Evolutionary conservation across 2,113 vertebrate genomes (phyloP), one percentile per base, ranked within the genome.

Genomic region (Channa argus): DNA sequence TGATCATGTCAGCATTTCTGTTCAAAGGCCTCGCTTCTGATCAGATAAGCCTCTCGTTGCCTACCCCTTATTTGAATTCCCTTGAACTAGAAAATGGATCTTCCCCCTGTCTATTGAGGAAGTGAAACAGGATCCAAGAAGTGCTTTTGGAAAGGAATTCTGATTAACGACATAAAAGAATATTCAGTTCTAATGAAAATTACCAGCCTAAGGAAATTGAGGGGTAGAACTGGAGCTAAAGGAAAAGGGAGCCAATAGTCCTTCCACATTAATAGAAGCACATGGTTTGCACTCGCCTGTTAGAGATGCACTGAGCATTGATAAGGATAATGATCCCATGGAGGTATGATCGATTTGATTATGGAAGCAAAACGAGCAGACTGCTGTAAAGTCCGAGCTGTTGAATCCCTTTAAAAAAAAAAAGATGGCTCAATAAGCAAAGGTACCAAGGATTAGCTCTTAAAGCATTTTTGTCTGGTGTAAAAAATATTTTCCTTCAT

Each of bases 1-100:
- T 91, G 91, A 91, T 91, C 80, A 56, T 89, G 87, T 92, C 93
- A 92, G 93, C 91, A 46, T 77, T 92, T 93, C 82, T 90, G 86
- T 92, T 93, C 91, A 93, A 93, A 93, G 92, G 86, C 86, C 71
- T 81, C 84, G 51, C 82, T 86, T 86, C 79, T 76, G 82, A 91
- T 93, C 88, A 86, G 89, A 94, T 92, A 90, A 93, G 87, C 88
- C 80, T 56, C 82, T 71, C 71, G 33, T 65, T 80, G 84, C 86
- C 85, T 74, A 71, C 55, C 55, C 79, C 79, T 73, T 83, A 82
- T 93, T 88, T 86, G 77, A 91, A 92, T 91, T 91, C 85, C 88
- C 89, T 89, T 90, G 79, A 92, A 92, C 88, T 84, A 66, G 79
- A 90, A 90, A 92, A 92, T 84, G 72, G 89, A 91, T 90, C 74